phyloP scores from a whole-genome alignment of 1,140 invertebrate genomes.

The Conus betulinus region DNA sequence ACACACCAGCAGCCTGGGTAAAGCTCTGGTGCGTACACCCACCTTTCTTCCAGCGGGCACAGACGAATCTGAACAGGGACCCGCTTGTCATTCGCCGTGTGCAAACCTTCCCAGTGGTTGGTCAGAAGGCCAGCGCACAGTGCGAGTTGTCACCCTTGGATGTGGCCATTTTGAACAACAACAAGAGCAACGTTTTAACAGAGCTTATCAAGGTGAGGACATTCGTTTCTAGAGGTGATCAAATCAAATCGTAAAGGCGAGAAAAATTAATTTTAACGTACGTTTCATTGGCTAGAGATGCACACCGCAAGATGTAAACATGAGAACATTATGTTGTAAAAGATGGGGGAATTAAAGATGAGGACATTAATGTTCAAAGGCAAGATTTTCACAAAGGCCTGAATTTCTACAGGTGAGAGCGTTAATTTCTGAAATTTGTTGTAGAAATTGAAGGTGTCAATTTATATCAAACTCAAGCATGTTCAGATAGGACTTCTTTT shows the following conservation, averaged over 20 bases:
- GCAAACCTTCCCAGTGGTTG: background rate
- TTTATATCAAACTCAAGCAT: too few relatives aligned
- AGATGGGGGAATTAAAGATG: too few relatives aligned
- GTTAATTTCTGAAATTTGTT: too few relatives aligned
- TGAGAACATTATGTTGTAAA: too few relatives aligned
- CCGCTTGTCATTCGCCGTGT: background rate
- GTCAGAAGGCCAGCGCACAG: background rate
- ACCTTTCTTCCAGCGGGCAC: conserved; percentile 1
- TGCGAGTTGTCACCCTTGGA: background rate
- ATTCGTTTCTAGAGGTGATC: background rate
- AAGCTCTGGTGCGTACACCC: background rate
- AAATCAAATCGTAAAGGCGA: too few relatives aligned
- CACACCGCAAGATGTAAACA: too few relatives aligned
- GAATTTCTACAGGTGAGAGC: too few relatives aligned
- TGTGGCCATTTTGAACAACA: conserved; percentile 11
- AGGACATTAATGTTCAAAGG: too few relatives aligned
- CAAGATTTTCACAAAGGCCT: too few relatives aligned
- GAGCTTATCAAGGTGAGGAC: background rate
- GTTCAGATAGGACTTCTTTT: too few relatives aligned
- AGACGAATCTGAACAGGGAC: background rate
- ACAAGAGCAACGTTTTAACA: background rate
- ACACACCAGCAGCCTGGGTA: conserved; percentile 4
- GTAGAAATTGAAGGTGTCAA: too few relatives aligned
- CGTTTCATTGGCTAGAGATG: too few relatives aligned
- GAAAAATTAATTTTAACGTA: background rate